A percentile compares a stretch with the other conserved stretches of the same genome.
phyloP scores from a whole-genome alignment of 2,797 vertebrate genomes.

The Miichthys miiuy region DNA sequence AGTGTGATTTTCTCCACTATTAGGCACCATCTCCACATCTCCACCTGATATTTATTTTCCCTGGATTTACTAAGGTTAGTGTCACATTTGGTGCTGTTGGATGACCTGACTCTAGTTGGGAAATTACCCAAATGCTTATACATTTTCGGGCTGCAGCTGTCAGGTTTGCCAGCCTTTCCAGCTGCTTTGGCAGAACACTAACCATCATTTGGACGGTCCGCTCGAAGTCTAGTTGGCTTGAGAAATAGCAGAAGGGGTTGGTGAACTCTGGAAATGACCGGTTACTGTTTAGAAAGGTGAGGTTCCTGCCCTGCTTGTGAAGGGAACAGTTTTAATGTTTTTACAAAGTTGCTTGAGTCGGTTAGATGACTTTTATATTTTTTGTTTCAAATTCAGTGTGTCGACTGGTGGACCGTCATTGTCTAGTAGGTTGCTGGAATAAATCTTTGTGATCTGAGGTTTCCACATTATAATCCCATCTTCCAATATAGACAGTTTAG shows the following conservation, averaged over 20 bases:
- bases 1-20: neutral
- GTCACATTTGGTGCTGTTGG: slow-evolving; percentile 57
- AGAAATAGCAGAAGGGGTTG: slow-evolving; percentile 27
- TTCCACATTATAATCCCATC: neutral
- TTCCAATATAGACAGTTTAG: neutral
- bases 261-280: slow-evolving; percentile 52
- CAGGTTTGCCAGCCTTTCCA: slow-evolving; percentile 64
- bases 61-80: slow-evolving; percentile 44
- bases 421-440: neutral
- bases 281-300: slow-evolving; percentile 57
- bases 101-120: slow-evolving; percentile 60
- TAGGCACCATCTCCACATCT: neutral
- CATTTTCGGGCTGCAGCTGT: slow-evolving; percentile 54
- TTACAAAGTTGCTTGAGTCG: neutral
- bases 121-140: slow-evolving; percentile 63
- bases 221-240: slow-evolving; percentile 46
- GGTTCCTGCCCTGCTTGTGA: neutral
- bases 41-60: slow-evolving; percentile 29
- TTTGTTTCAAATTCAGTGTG: neutral
- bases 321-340: neutral
- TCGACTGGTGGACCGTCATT: slow-evolving; percentile 10
- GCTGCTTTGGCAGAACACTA: slow-evolving; percentile 72
- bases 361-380: neutral
- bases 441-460: neutral
- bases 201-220: slow-evolving; percentile 57